These are phyloP conservation scores for Peromyscus eremicus DNA, from an alignment of 2,797 vertebrate species.

Conservation along the genomic window DNA sequence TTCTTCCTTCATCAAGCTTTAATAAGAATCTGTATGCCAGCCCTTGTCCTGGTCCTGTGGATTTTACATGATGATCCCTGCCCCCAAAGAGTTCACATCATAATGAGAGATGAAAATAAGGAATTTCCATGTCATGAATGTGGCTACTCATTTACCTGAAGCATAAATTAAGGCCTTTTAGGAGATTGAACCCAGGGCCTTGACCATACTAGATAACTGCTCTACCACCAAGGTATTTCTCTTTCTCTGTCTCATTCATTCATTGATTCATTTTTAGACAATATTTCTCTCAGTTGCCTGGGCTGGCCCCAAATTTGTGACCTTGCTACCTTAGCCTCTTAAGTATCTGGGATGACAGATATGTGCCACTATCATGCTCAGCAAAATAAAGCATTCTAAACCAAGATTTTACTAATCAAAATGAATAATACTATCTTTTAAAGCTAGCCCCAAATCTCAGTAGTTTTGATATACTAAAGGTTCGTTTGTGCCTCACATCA, in stretches of 20 bases:
- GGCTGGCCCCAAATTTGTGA: not conserved
- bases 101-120: constrained; percentile 10
- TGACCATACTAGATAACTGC: not conserved
- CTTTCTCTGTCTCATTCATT: not conserved
- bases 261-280: not conserved
- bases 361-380: not conserved
- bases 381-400: constrained; percentile 31
- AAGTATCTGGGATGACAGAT: not conserved
- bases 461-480: not conserved
- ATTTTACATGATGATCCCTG: not conserved
- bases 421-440: not conserved
- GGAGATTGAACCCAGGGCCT: not conserved
- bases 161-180: not conserved
- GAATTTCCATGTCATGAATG: not conserved
- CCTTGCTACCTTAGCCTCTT: not conserved
- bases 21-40: not conserved
- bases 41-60: not conserved
- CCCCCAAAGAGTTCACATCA: constrained; percentile 33
- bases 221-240: not conserved
- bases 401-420: not conserved
- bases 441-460: constrained; percentile 21
- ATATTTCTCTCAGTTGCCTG: not conserved
- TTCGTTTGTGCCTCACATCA: not conserved
- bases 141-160: not conserved
- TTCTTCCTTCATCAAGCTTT: not conserved